A percentile compares a stretch with the other conserved stretches of the same genome.
Conservation (phyloP, 2,888 invertebrate genomes). For the Sicus ferrugineus region DNA sequence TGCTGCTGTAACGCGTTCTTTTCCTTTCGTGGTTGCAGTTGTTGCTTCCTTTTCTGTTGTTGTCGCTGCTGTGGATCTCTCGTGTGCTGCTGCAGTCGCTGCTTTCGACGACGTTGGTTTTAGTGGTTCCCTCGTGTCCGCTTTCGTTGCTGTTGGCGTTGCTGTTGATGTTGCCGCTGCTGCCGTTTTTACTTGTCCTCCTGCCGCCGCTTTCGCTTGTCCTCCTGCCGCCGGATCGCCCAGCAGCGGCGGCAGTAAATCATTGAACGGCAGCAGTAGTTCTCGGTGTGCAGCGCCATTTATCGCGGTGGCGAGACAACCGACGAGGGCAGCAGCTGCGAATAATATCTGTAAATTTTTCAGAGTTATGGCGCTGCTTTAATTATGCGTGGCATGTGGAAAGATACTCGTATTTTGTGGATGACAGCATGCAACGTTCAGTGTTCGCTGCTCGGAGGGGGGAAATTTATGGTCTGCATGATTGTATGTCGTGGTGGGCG, state of each 20-base stretch:
- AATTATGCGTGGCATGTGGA: conserved; percentile 30
- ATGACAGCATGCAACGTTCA: too few relatives aligned
- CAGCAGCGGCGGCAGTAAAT: conserved; percentile 55
- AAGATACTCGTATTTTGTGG: too few relatives aligned
- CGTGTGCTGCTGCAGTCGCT: conserved; percentile 11
- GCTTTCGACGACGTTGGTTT: conserved; percentile 13
- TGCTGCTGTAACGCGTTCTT: not conserved
- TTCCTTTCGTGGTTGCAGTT: not conserved
- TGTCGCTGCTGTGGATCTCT: conserved; percentile 13
- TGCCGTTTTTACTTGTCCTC: not conserved
- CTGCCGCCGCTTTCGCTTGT: conserved; percentile 15
- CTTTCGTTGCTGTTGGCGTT: not conserved
- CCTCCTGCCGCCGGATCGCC: conserved; percentile 38
- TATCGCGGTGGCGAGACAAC: conserved; percentile 47
- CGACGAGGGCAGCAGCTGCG: conserved; percentile 47
- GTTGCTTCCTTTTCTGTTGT: not conserved
- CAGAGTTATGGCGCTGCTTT: conserved; percentile 28
- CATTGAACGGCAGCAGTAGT: conserved; percentile 54
- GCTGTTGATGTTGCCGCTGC: conserved; percentile 15
- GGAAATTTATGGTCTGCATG: too few relatives aligned
- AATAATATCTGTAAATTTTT: conserved; percentile 51
- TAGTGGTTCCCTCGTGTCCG: not conserved
- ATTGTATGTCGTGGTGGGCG: too few relatives aligned
- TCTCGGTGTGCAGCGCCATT: conserved; percentile 46
- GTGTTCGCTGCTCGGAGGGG: too few relatives aligned